A percentile compares a stretch with the other conserved stretches of the same genome.
phyloP scores from a whole-genome alignment of 2,888 invertebrate species.

The Unio delphinus region DNA sequence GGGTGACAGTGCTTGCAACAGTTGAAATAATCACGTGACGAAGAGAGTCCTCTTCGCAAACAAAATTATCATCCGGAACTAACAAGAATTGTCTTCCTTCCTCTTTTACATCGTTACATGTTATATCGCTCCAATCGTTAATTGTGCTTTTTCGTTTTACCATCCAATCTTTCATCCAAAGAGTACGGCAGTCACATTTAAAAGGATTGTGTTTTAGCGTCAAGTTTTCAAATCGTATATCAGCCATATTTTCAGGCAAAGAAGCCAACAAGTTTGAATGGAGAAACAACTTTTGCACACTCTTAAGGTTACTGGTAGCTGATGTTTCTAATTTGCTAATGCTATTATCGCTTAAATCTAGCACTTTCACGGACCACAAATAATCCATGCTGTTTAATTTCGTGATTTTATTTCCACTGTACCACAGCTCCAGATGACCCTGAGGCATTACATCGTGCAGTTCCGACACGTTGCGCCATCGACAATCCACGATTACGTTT shows the following conservation, averaged over 20 bases:
- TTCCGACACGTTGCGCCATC: background rate
- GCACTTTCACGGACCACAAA: too few relatives aligned
- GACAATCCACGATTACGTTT: slow-evolving; percentile 22
- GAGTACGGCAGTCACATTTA: slow-evolving; percentile 41
- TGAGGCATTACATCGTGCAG: slow-evolving; percentile 16
- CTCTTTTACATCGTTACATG: slow-evolving; percentile 19
- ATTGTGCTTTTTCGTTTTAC: slow-evolving; percentile 11
- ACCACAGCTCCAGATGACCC: slow-evolving; percentile 23
- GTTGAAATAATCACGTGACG: slow-evolving; percentile 30
- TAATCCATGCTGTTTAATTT: too few relatives aligned
- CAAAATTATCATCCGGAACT: slow-evolving; percentile 30
- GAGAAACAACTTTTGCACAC: too few relatives aligned
- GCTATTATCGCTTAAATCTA: too few relatives aligned
- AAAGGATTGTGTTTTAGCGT: slow-evolving; percentile 35
- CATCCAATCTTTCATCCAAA: slow-evolving; percentile 48
- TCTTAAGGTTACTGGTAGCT: too few relatives aligned
- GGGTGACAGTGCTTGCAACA: slow-evolving; percentile 14
- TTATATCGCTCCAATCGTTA: slow-evolving; percentile 5
- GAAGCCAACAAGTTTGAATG: too few relatives aligned
- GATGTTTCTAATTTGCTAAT: too few relatives aligned
- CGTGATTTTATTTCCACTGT: too few relatives aligned
- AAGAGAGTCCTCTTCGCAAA: slow-evolving; percentile 28
- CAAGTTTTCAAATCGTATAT: slow-evolving; percentile 2
- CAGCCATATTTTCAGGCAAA: too few relatives aligned
- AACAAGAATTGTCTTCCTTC: slow-evolving; percentile 15